Conservation (phyloP, 2,888 invertebrate genomes). For the Cerastis rubricosa region DNA sequence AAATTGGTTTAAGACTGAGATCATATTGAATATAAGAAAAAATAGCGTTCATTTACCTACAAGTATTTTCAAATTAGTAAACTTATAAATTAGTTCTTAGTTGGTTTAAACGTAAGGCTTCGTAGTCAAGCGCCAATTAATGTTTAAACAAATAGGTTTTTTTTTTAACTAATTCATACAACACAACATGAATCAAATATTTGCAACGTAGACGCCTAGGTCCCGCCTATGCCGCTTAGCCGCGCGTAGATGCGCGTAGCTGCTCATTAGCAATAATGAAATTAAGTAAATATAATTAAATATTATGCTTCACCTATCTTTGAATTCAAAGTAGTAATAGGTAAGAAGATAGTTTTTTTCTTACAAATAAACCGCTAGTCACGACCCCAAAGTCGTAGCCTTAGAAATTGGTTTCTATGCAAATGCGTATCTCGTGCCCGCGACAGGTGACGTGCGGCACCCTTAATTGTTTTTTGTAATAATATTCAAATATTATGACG, state of each 20-base stretch:
- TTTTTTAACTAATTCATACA: background rate
- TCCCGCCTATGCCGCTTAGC: conserved; percentile 1
- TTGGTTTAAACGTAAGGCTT: background rate
- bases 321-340: background rate
- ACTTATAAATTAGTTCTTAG: too few relatives aligned
- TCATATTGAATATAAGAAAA: conserved; percentile 40
- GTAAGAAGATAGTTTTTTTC: background rate
- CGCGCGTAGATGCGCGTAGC: background rate
- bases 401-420: conserved; percentile 87
- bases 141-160: background rate
- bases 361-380: conserved; percentile 62
- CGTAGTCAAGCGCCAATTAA: background rate
- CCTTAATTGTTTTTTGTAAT: conserved; percentile 90
- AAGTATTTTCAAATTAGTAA: background rate
- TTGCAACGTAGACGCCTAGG: background rate
- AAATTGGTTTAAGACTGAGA: conserved; percentile 66
- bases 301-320: background rate
- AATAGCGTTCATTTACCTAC: background rate
- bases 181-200: background rate
- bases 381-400: conserved; percentile 69
- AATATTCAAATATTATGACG: conserved; percentile 90
- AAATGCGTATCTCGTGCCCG: conserved; percentile 89
- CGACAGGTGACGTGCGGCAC: conserved; percentile 90
- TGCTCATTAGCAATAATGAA: background rate
- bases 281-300: background rate